Evolutionary conservation across 37 sponge, comb jelly and placozoan genomes (phyloP).

Genomic region (Diacarnus erythraeanus): DNA sequence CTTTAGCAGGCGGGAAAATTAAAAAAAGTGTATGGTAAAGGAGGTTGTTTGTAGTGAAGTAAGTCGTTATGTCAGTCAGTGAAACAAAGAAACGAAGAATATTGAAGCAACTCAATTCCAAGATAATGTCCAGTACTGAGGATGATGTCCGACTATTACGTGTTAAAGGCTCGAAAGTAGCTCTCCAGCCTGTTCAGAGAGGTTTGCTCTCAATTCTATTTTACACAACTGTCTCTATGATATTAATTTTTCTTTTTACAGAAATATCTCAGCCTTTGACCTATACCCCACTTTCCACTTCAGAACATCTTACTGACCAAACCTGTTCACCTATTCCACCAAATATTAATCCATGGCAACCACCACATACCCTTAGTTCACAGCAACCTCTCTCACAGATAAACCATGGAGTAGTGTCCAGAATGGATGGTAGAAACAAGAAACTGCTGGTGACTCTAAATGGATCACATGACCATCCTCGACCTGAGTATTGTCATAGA

Average conservation of each 20-base stretch:
- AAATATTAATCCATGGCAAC: neutral
- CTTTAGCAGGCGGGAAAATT: slow-evolving; percentile 1
- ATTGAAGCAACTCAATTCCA: slow-evolving; percentile 13
- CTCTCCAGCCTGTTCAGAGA: neutral
- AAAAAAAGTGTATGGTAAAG: too few species aligned
- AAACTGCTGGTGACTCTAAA: neutral
- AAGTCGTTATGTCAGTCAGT: neutral
- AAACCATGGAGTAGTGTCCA: too few species aligned
- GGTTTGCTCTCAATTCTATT: too few species aligned
- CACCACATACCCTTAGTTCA: neutral
- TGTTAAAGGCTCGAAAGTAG: slow-evolving; percentile 3
- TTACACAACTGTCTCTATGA: too few species aligned
- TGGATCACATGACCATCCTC: neutral
- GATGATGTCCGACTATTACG: neutral
- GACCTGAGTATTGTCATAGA: too few species aligned
- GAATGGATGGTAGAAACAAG: neutral
- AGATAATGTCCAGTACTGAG: neutral
- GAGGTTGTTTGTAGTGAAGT: too few species aligned
- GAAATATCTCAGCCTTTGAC: too few species aligned
- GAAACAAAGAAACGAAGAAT: neutral
- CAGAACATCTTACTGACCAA: too few species aligned
- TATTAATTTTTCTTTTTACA: too few species aligned
- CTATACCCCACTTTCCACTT: too few species aligned
- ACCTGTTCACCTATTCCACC: too few species aligned
- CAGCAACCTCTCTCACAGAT: too few species aligned